These are phyloP conservation scores for Crotalus tigris DNA, from an alignment of 2,113 vertebrate species.

Conservation along the genomic window DNA sequence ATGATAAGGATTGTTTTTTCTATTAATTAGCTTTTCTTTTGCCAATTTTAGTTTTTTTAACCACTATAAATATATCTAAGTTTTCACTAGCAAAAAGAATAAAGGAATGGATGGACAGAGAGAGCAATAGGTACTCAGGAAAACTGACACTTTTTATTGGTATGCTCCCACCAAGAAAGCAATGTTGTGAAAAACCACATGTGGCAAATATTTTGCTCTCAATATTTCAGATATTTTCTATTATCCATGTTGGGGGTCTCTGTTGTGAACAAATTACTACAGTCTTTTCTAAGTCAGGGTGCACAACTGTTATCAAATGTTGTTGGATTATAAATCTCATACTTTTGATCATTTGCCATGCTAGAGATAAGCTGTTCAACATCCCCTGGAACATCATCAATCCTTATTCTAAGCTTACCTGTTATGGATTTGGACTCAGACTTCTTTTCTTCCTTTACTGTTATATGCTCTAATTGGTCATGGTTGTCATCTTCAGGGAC, in stretches of 20 bases:
- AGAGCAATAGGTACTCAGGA: not conserved
- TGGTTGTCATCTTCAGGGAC: constrained; percentile 29
- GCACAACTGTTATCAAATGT: not conserved
- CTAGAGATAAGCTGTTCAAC: not conserved
- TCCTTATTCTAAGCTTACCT: constrained; percentile 4
- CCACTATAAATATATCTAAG: not conserved
- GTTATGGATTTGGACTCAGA: not conserved
- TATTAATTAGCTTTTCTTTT: not conserved
- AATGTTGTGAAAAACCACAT: not conserved
- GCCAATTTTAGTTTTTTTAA: not conserved
- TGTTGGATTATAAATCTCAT: not conserved
- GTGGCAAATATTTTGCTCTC: not conserved
- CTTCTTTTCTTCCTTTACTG: constrained; percentile 58
- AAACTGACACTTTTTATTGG: not conserved
- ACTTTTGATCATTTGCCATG: not conserved
- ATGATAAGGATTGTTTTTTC: not conserved
- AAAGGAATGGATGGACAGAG: not conserved
- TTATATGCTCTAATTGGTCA: constrained; percentile 22
- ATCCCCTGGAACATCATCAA: not conserved
- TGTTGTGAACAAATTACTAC: not conserved
- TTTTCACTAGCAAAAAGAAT: not conserved
- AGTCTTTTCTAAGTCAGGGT: not conserved
- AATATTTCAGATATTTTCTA: not conserved
- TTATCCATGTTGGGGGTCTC: not conserved
- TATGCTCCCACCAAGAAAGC: not conserved